Evolutionary conservation across 2,113 vertebrate species (phyloP).

Genomic region (Podilymbus podiceps): DNA sequence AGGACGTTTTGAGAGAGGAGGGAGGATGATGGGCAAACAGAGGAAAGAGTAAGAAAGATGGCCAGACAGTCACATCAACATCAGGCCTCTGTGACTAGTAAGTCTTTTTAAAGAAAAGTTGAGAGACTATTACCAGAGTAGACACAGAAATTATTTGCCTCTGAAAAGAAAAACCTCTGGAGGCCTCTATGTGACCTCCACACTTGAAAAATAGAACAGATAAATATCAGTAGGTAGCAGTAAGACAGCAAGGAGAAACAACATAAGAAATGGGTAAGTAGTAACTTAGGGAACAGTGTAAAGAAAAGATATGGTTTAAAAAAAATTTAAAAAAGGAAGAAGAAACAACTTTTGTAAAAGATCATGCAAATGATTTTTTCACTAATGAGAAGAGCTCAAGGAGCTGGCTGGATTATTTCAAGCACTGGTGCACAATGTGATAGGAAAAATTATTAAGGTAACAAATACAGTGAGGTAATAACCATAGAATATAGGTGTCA

Average conservation of each 20-base stretch:
- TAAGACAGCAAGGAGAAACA: background rate
- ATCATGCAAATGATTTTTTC: background rate
- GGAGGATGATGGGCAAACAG: background rate
- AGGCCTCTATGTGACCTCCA: background rate
- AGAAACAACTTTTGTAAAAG: background rate
- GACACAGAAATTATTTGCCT: background rate
- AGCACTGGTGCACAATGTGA: background rate
- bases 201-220: background rate
- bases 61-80: background rate
- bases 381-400: background rate
- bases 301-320: background rate
- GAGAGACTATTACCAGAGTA: background rate
- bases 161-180: background rate
- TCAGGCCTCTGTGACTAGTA: background rate
- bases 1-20: background rate
- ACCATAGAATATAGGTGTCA: background rate
- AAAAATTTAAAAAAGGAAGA: too few species aligned
- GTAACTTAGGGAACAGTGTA: background rate
- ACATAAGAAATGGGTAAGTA: background rate
- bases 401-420: background rate
- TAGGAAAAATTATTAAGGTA: background rate
- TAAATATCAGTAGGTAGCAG: background rate
- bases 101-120: background rate
- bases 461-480: background rate
- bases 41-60: background rate